phyloP scores from a whole-genome alignment of 2,888 invertebrate species.

The Ashinkailepas kermadecensis region DNA sequence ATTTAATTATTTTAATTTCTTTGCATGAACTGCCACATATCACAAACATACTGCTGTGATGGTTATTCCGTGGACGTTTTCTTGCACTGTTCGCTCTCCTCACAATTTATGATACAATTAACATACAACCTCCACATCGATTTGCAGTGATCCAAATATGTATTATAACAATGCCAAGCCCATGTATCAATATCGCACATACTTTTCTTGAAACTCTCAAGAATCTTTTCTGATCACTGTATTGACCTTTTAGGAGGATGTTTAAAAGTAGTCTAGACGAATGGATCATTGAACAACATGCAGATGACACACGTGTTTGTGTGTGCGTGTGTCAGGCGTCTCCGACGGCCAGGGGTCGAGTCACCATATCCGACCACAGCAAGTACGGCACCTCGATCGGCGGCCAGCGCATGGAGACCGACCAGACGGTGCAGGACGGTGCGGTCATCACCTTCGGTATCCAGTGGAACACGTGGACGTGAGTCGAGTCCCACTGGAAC shows the following conservation, averaged over 20 bases:
- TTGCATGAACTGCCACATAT: no score
- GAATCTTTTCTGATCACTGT: background rate
- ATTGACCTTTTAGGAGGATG: background rate
- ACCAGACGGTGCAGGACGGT: background rate
- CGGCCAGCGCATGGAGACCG: background rate
- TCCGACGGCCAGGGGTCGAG: background rate
- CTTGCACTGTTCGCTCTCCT: no score
- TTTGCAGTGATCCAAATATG: no score
- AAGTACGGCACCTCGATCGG: background rate
- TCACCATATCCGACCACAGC: background rate
- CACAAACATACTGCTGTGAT: no score
- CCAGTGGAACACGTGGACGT: slow-evolving; percentile 15
- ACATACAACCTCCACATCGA: no score
- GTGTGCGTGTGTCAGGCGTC: background rate
- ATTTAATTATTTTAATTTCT: no score
- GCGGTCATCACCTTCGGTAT: background rate
- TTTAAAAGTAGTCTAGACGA: background rate
- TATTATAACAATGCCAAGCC: no score
- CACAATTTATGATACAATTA: no score
- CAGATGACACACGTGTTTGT: background rate
- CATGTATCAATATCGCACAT: no score
- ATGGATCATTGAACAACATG: background rate
- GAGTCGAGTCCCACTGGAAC: background rate
- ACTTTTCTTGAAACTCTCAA: background rate
- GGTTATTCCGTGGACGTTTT: no score